Base-by-base conservation (phyloP, 1,140 invertebrate genomes). In the Teleogryllus occipitalis region DNA sequence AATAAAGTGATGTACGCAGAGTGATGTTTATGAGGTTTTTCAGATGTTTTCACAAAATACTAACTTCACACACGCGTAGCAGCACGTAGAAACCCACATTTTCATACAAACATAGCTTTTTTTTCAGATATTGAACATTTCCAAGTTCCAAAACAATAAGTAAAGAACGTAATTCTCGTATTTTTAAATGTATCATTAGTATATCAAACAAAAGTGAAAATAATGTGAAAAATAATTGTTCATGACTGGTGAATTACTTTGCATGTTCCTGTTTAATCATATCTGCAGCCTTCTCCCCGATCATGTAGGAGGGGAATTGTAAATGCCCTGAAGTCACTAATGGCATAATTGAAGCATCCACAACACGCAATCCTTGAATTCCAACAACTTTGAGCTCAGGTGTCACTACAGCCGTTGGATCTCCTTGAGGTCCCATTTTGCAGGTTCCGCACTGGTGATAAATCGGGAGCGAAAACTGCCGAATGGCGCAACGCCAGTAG, bases 371-470 rank as follows among this genome's bases (percentile, higher is more conserved):
- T 21, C 83, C 80, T 27, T 78, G 77, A 12, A 85, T 81, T 22
- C 86, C 85, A 78, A 83, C 81, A 14, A 87, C 86, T 65, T 84
- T 73, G 15, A 82, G 54, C 27, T 54, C 1, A 27, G 49, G 72
- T 47, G 81, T 81, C 5, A 82, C 81, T 7, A 82, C 81, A 14
- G 80, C 75, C 15, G 74, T 76, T 7, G 74, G 48, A 47, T 81
- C 80, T 10, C 18, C 8, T 0, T n/a, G n/a, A 12, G 81, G 79
- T 46, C 79, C 81, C 82, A 82, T 83, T 14, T 77, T 90, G 76
- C 88, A 90, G 1, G 90, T 91, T 3, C 90, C 89, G 21, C 89
- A 88, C 84, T 94, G 93, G 85, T 96, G 94, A 78, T 92, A 92
- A 73, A 94, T 85, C 21, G 92, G 93, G 54, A 90, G 90, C 1